These are phyloP conservation scores for Cylas formicarius DNA, from an alignment of 1,140 invertebrate species.

Conservation along the genomic window DNA sequence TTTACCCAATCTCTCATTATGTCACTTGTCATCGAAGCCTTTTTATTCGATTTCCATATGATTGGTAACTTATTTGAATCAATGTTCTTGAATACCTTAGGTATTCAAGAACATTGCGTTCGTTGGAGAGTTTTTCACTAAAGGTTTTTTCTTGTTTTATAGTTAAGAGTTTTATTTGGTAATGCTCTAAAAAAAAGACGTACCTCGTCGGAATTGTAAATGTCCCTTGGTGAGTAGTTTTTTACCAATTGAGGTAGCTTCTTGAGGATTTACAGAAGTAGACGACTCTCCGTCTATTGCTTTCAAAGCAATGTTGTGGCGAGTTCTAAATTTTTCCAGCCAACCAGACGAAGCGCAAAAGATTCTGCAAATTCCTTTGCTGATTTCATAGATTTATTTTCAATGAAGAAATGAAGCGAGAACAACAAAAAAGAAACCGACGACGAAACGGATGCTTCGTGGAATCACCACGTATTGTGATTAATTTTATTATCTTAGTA, in stretches of 20 bases:
- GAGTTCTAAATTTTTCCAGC: slow-evolving; percentile 8
- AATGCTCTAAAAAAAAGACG: slow-evolving; percentile 24
- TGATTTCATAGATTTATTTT: no score
- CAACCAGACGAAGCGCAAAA: slow-evolving; percentile 7
- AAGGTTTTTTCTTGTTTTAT: slow-evolving; percentile 20
- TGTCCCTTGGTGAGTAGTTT: slow-evolving; percentile 5
- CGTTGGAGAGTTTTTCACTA: slow-evolving; percentile 41
- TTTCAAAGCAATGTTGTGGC: slow-evolving; percentile 9
- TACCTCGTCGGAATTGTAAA: slow-evolving; percentile 19
- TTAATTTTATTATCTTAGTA: no score
- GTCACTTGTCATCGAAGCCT: slow-evolving; percentile 1
- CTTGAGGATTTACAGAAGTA: slow-evolving; percentile 3
- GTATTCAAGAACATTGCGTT: slow-evolving; percentile 40
- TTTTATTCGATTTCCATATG: neutral
- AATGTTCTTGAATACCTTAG: slow-evolving; percentile 21
- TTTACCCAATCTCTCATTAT: slow-evolving; percentile 2
- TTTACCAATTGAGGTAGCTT: no score
- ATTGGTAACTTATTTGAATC: slow-evolving; percentile 13
- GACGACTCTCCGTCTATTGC: neutral
- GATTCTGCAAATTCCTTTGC: no score
- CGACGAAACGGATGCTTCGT: no score
- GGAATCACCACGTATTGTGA: no score
- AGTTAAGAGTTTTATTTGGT: slow-evolving; percentile 22
- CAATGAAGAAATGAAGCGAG: no score
- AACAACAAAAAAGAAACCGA: no score